phyloP scores from a whole-genome alignment of 2,888 invertebrate genomes.

The Phaonia tiefii region DNA sequence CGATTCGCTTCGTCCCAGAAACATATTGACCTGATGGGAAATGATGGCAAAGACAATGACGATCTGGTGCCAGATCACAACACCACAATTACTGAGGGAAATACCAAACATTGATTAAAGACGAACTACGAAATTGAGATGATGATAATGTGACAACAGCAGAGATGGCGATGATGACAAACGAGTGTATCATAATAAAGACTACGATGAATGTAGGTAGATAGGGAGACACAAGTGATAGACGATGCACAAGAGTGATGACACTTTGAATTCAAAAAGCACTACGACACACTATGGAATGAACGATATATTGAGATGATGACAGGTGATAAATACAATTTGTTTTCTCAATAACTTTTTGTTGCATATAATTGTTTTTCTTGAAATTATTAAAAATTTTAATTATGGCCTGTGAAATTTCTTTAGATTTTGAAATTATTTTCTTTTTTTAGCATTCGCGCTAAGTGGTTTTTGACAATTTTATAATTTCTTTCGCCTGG shows the following conservation, averaged over 20 bases:
- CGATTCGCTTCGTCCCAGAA: conserved; percentile 74
- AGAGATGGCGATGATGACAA: conserved; percentile 15
- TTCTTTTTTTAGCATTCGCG: conserved; percentile 30
- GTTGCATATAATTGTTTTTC: too few species aligned
- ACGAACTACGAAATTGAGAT: conserved; percentile 38
- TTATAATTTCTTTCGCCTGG: background rate
- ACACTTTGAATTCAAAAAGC: background rate
- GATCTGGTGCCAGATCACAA: conserved; percentile 76
- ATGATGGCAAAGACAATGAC: conserved; percentile 73
- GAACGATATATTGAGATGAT: too few species aligned
- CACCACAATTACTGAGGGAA: conserved; percentile 67
- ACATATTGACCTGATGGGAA: conserved; percentile 74
- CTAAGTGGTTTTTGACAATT: background rate
- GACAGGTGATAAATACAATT: too few species aligned
- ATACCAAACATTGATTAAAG: conserved; percentile 70
- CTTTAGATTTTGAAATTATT: too few species aligned
- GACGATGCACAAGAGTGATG: background rate
- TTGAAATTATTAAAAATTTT: background rate
- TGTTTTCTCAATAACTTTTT: too few species aligned
- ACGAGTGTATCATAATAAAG: conserved; percentile 34
- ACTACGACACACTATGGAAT: background rate
- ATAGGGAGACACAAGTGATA: background rate
- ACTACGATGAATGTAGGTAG: conserved; percentile 8
- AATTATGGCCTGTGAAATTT: background rate
- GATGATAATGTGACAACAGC: conserved; percentile 23